Conservation (phyloP, 2,888 invertebrate species). For the Cerastoderma edule region DNA sequence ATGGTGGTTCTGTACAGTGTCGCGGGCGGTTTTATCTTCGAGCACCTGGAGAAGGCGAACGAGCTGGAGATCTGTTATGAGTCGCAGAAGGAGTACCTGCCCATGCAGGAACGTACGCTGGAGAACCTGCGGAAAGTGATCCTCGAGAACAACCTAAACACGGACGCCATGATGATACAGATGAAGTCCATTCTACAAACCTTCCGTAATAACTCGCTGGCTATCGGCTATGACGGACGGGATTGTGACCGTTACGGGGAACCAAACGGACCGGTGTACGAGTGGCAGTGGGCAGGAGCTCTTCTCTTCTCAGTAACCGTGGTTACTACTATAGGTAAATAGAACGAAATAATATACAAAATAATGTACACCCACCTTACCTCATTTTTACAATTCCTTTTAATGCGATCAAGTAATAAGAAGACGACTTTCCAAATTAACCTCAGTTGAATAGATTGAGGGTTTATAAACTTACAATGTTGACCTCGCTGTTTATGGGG, state of each 20-base stretch:
- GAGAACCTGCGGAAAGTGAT: conserved; percentile 76
- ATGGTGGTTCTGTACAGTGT: conserved; percentile 82
- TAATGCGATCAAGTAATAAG: no score
- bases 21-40: conserved; percentile 83
- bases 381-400: no score
- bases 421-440: no score
- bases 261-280: conserved; percentile 76
- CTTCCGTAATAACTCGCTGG: conserved; percentile 80
- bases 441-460: no score
- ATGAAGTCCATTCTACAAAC: conserved; percentile 75
- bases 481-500: no score
- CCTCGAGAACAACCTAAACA: conserved; percentile 69
- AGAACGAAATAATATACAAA: no score
- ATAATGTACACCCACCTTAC: no score
- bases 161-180: conserved; percentile 74
- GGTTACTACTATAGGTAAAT: conserved; percentile 83
- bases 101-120: conserved; percentile 77
- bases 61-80: conserved; percentile 81
- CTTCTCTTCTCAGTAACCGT: conserved; percentile 83
- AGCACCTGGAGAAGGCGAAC: conserved; percentile 83
- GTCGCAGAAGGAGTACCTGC: conserved; percentile 75
- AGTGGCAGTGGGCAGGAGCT: conserved; percentile 82
- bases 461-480: no score
- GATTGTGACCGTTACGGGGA: conserved; percentile 79
- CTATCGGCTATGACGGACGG: conserved; percentile 81